Evolutionary conservation across 2,888 invertebrate species (phyloP).

Genomic region (Cartodere bifasciata): DNA sequence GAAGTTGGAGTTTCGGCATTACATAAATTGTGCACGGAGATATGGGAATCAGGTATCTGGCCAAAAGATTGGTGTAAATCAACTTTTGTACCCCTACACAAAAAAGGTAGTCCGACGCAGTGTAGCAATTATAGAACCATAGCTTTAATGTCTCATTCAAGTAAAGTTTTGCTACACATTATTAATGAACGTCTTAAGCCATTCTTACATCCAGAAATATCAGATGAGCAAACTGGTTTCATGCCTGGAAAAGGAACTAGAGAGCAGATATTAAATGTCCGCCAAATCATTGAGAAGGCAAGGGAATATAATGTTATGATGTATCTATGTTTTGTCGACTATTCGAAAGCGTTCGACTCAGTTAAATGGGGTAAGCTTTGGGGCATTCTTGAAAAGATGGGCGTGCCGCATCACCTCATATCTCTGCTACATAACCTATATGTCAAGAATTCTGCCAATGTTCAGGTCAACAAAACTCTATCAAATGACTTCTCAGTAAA

Average conservation of each 20-base stretch:
- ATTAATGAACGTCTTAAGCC: conserved; percentile 7
- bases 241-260: conserved; percentile 8
- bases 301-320: conserved; percentile 7
- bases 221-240: conserved; percentile 8
- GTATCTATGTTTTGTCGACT: conserved; percentile 9
- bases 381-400: conserved; percentile 7
- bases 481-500: no score
- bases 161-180: conserved; percentile 6
- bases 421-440: background rate
- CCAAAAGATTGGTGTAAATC: conserved; percentile 8
- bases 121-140: conserved; percentile 8
- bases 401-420: conserved; percentile 5
- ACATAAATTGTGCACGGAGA: conserved; percentile 4
- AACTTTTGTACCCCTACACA: conserved; percentile 5
- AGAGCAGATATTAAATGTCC: conserved; percentile 8
- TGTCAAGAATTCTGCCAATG: conserved; percentile 4
- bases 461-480: conserved; percentile 5
- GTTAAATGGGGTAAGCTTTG: conserved; percentile 7
- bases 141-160: conserved; percentile 5
- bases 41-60: conserved; percentile 6
- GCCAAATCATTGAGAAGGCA: conserved; percentile 9
- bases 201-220: conserved; percentile 6
- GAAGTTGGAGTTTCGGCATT: conserved; percentile 4
- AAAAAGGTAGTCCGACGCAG: conserved; percentile 5
- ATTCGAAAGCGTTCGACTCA: conserved; percentile 7